phyloP scores from a whole-genome alignment of 2,113 vertebrate genomes.

The Austrofundulus limnaeus region DNA sequence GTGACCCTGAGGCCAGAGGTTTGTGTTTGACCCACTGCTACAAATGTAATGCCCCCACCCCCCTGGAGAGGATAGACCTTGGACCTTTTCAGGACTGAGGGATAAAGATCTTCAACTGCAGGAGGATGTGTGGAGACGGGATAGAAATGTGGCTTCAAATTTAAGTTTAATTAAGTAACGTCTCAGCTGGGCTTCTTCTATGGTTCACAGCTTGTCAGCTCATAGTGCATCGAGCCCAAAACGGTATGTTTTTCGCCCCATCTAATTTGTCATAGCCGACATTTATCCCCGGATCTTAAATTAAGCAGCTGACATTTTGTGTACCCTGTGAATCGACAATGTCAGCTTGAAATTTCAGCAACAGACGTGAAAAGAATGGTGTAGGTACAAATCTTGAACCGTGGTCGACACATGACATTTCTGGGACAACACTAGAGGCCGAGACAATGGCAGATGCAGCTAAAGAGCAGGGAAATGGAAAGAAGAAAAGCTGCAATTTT shows the following conservation, averaged over 20 bases:
- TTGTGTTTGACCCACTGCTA: constrained; percentile 50
- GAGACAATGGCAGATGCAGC: constrained; percentile 26
- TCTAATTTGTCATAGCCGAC: constrained; percentile 67
- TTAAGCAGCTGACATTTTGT: constrained; percentile 68
- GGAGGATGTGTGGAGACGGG: constrained; percentile 5
- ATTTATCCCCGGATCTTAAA: constrained; percentile 69
- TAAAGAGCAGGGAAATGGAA: constrained; percentile 39
- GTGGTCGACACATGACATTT: constrained; percentile 62
- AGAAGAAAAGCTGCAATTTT: constrained; percentile 53
- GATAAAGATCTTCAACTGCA: constrained; percentile 28
- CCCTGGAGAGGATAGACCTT: constrained; percentile 30
- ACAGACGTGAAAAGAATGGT: constrained; percentile 30
- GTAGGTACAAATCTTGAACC: constrained; percentile 29
- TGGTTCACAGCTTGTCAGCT: constrained; percentile 52
- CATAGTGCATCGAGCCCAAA: constrained; percentile 54
- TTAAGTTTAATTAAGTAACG: constrained; percentile 57
- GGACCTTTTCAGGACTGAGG: constrained; percentile 30
- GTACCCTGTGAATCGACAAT: constrained; percentile 36
- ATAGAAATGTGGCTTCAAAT: constrained; percentile 38
- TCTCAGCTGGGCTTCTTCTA: constrained; percentile 39
- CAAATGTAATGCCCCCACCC: constrained; percentile 30
- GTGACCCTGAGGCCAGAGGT: constrained; percentile 58
- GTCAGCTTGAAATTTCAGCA: constrained; percentile 64
- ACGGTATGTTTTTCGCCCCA: constrained; percentile 39
- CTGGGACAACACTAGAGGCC: constrained; percentile 58